Percentiles rank a stretch among this genome's conserved stretches.
These are phyloP conservation scores for Entomyzon cyanotis DNA, from an alignment of 2,113 vertebrate species.

Conservation along the genomic window DNA sequence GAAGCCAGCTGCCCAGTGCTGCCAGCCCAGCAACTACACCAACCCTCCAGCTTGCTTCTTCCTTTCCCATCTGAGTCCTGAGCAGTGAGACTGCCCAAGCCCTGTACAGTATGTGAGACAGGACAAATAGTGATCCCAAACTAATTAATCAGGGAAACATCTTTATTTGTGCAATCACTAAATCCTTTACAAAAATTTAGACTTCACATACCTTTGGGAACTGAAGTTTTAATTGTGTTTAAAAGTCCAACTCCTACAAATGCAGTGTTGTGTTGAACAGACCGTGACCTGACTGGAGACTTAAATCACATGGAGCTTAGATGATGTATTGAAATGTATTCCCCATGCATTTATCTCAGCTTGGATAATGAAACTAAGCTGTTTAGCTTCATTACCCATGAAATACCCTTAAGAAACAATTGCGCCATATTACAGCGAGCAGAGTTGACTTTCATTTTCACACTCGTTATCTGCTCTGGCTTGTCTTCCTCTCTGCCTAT, in stretches of 20 bases:
- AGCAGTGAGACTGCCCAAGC: background rate
- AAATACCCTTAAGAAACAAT: slow-evolving; percentile 37
- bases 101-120: background rate
- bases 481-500: background rate
- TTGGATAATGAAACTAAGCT: slow-evolving; percentile 53
- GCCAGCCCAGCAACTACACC: background rate
- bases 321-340: slow-evolving; percentile 44
- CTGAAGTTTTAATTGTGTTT: slow-evolving; percentile 16
- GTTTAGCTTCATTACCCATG: slow-evolving; percentile 38
- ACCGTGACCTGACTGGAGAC: background rate
- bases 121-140: background rate
- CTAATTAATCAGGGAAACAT: background rate
- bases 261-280: background rate
- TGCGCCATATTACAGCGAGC: background rate
- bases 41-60: background rate
- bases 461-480: background rate
- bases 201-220: background rate
- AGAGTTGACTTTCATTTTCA: background rate
- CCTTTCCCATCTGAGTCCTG: fast-evolving
- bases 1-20: background rate
- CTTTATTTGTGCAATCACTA: background rate
- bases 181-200: background rate
- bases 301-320: background rate
- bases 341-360: slow-evolving; percentile 21
- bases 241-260: background rate